Conservation (phyloP, 2,113 vertebrate genomes). For the Falcunculus frontatus region DNA sequence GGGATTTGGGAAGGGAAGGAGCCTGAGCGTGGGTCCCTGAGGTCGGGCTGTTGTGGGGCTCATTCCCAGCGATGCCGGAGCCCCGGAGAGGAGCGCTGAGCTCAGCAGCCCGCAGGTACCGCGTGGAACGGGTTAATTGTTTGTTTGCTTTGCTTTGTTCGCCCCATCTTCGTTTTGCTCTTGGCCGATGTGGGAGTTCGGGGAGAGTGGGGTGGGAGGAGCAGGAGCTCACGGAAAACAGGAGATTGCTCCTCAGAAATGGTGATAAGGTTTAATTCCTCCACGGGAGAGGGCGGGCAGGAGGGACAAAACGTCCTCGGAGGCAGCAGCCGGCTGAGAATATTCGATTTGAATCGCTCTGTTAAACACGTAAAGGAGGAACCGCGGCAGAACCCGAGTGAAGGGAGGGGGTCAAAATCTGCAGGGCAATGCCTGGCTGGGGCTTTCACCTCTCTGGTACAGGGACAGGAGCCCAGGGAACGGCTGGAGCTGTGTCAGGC, state of each 20-base stretch:
- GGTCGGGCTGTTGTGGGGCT: not conserved
- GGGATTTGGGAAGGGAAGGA: not conserved
- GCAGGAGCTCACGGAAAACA: not conserved
- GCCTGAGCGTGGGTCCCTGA: not conserved
- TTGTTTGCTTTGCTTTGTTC: not conserved
- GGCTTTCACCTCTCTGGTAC: not conserved
- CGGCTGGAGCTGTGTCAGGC: not conserved
- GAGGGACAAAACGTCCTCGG: not conserved
- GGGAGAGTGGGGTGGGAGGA: not conserved
- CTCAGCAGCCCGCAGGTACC: conserved; percentile 14
- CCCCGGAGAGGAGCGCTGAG: not conserved
- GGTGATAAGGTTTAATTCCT: not conserved
- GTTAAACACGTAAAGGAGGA: not conserved
- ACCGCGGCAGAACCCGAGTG: accelerated
- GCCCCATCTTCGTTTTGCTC: not conserved
- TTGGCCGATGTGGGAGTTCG: not conserved
- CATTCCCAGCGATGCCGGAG: not conserved
- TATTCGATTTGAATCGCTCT: not conserved
- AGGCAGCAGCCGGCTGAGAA: not conserved
- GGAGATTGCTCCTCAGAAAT: not conserved
- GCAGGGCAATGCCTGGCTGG: accelerated
- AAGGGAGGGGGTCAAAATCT: not conserved
- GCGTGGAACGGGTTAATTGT: not conserved
- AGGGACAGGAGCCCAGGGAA: not conserved
- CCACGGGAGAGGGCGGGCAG: not conserved